phyloP scores from a whole-genome alignment of 2,888 invertebrate species.

The Brachypterus glaber region DNA sequence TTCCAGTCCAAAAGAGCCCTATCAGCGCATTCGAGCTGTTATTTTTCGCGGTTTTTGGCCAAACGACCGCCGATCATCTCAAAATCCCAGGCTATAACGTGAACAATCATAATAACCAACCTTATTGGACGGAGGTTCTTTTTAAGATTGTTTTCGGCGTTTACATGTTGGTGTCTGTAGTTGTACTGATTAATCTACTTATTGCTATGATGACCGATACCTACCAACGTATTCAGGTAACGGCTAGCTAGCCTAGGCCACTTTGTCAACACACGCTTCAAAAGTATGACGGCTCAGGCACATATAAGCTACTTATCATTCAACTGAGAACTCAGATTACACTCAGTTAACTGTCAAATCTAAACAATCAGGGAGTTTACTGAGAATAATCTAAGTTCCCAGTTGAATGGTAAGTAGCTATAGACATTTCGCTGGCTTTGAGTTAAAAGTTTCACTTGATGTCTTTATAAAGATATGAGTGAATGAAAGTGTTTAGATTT shows the following conservation, averaged over 20 bases:
- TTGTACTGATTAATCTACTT: slow-evolving; percentile 97
- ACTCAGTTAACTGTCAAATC: no score
- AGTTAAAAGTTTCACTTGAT: no score
- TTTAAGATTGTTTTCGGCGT: slow-evolving; percentile 85
- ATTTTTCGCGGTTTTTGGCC: slow-evolving; percentile 97
- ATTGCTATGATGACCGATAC: slow-evolving; percentile 99
- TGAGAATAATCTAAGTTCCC: no score
- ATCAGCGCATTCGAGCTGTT: slow-evolving; percentile 92
- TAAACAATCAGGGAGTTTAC: no score
- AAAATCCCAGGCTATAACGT: slow-evolving; percentile 53
- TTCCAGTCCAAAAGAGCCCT: slow-evolving; percentile 85
- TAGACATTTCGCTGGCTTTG: no score
- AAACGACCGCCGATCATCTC: slow-evolving; percentile 75
- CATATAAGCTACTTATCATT: no score
- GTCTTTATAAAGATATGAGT: no score
- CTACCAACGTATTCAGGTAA: slow-evolving; percentile 96
- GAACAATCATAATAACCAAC: slow-evolving; percentile 49
- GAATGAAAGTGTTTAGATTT: no score
- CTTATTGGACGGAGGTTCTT: slow-evolving; percentile 74
- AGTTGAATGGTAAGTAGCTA: no score
- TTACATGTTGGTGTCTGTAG: slow-evolving; percentile 98
- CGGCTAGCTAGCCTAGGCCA: slow-evolving; percentile 24
- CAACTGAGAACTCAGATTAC: no score
- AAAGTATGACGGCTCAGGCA: no score
- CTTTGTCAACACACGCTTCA: no score